Base-by-base conservation (phyloP, 2,797 vertebrate species). In the Danio choprae region DNA sequence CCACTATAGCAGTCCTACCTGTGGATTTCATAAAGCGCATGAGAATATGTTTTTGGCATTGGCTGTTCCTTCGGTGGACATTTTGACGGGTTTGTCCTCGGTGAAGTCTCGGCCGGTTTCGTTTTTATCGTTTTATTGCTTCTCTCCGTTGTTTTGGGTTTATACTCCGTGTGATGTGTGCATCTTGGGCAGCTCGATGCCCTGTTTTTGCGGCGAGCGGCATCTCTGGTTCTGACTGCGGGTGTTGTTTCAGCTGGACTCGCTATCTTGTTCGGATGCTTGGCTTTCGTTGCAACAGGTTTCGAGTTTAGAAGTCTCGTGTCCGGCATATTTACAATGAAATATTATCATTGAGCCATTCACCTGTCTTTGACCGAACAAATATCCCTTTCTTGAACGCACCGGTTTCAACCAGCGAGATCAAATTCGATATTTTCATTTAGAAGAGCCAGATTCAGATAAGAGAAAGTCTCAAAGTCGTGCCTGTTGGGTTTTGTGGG, bases 121-220 rank as follows among this genome's bases (percentile, higher is more conserved):
- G 56, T 0, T 59, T 86, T 87, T 43, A 74, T 76, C 7, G 40
- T 18, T 8, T 51, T 71, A 56, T 53, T 8, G 12, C 63, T 38
- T 2, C 43, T 64, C 62, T 65, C 80, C 40, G 40, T 62, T 1
- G 59, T 65, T 13, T 50, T 4, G 48, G 80, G 15, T 18, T 79
- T 74, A 16, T 43, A 10, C 46, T 62, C 43, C 56, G 75, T 85
- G 71, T 43, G 53, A 72, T 29, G 85, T 56, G 69, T 82, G 46
- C 72, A 22, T 60, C 84, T 65, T 4, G 88, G 58, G 73, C 88
- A 91, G 81, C 89, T 91, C 2, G 84, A 80, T 51, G 89, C 84
- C 74, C 90, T 86, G 69, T 65, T 80, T 65, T 84, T 80, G 29
- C 87, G 85, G 72, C 67, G 77, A 43, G 81, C 58, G 2, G 83